phyloP scores from a whole-genome alignment of 2,113 vertebrate species.

The Strix uralensis region DNA sequence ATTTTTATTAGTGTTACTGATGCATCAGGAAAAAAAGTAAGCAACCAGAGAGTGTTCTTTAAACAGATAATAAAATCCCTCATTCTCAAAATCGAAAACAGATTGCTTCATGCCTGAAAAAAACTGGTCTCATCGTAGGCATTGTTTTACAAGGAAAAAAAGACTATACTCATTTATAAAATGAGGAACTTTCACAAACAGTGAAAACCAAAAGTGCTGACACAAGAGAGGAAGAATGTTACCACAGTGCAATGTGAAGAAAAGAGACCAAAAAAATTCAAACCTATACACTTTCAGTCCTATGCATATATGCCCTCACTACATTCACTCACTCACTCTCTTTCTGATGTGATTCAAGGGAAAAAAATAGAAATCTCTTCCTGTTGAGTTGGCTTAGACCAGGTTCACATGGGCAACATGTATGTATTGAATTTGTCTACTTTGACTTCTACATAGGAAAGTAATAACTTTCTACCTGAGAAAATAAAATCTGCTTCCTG shows the following conservation, averaged over 20 bases:
- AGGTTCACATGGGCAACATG: neutral
- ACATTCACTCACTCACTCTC: neutral
- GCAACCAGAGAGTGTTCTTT: slow-evolving; percentile 50
- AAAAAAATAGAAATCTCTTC: neutral
- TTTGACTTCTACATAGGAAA: neutral
- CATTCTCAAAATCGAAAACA: slow-evolving; percentile 70
- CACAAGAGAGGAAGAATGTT: slow-evolving; percentile 58
- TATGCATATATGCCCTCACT: neutral
- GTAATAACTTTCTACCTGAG: neutral
- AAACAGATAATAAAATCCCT: slow-evolving; percentile 73
- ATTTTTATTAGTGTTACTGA: slow-evolving; percentile 52
- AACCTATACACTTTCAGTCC: neutral
- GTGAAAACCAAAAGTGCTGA: slow-evolving; percentile 76
- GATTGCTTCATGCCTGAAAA: slow-evolving; percentile 58
- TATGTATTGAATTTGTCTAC: neutral
- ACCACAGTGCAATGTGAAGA: slow-evolving; percentile 37
- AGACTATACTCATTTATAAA: slow-evolving; percentile 66
- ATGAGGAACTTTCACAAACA: slow-evolving; percentile 78
- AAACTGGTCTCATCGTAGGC: slow-evolving; percentile 50
- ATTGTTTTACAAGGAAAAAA: slow-evolving; percentile 71
- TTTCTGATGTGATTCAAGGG: slow-evolving; percentile 14
- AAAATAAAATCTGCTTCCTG: neutral
- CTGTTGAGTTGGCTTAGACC: neutral
- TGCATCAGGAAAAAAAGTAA: slow-evolving; percentile 30
- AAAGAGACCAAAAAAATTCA: slow-evolving; percentile 1